Conservation (phyloP, 2,797 vertebrate species). For the Pseudochaenichthys georgianus region DNA sequence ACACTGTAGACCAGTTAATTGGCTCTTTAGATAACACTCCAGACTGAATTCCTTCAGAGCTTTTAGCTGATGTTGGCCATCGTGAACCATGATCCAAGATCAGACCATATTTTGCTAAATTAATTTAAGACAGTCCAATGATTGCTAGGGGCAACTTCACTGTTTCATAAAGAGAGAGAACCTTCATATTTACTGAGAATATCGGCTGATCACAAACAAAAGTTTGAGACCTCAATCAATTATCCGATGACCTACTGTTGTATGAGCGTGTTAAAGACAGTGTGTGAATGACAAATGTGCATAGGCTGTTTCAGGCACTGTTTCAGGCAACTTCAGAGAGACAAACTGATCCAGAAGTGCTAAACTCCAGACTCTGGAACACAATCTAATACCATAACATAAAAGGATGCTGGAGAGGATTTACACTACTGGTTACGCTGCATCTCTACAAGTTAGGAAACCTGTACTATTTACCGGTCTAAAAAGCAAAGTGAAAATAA, state of each 20-base stretch:
- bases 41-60: slow-evolving; percentile 38
- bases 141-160: slow-evolving; percentile 73
- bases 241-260: slow-evolving; percentile 14
- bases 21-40: slow-evolving; percentile 53
- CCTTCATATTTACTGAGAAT: slow-evolving; percentile 9
- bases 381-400: slow-evolving; percentile 9
- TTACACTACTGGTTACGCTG: slow-evolving; percentile 6
- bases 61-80: slow-evolving; percentile 37
- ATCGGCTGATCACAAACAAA: slow-evolving; percentile 22
- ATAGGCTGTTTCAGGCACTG: slow-evolving; percentile 19
- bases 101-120: slow-evolving; percentile 49
- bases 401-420: slow-evolving; percentile 16
- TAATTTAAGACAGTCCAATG: slow-evolving; percentile 36
- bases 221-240: slow-evolving; percentile 9
- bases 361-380: slow-evolving; percentile 7
- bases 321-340: slow-evolving; percentile 12
- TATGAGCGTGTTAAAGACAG: background rate
- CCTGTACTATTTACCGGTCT: background rate
- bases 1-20: slow-evolving; percentile 66
- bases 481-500: slow-evolving; percentile 31
- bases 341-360: background rate
- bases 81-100: slow-evolving; percentile 77
- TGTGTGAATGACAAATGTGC: slow-evolving; percentile 13
- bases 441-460: slow-evolving; percentile 26
- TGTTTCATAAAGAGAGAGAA: slow-evolving; percentile 53